phyloP scores from a whole-genome alignment of 1,140 invertebrate species.

The Plutomurus gul region DNA sequence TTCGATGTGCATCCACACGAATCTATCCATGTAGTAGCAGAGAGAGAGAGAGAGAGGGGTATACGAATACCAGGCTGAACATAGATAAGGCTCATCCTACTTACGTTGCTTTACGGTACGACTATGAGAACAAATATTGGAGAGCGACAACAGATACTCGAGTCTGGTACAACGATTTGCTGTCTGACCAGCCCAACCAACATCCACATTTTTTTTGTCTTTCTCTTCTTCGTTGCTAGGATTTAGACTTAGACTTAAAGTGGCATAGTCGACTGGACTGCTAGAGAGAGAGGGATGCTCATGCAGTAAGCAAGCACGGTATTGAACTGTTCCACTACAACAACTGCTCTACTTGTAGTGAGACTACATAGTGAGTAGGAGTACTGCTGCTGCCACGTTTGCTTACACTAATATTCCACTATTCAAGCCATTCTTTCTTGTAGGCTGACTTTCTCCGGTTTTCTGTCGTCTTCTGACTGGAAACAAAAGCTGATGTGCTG shows the following conservation, averaged over 20 bases:
- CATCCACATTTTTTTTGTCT: background rate
- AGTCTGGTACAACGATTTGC: background rate
- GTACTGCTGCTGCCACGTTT: background rate
- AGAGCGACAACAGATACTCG: too few relatives aligned
- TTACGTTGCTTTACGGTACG: too few relatives aligned
- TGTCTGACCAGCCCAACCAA: slow-evolving; percentile 8
- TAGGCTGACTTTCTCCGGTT: background rate
- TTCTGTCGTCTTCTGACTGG: slow-evolving; percentile 2
- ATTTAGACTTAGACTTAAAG: slow-evolving; percentile 21
- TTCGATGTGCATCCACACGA: background rate
- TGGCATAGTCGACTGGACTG: background rate
- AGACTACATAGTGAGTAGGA: background rate
- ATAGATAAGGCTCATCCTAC: too few relatives aligned
- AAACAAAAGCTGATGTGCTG: slow-evolving; percentile 20
- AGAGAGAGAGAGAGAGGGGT: too few relatives aligned
- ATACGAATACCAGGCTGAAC: too few relatives aligned
- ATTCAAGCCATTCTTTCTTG: background rate
- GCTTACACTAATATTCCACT: background rate
- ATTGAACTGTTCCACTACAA: too few relatives aligned
- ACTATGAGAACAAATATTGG: too few relatives aligned
- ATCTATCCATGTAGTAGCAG: too few relatives aligned
- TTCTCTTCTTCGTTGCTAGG: too few relatives aligned
- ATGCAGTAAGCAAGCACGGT: too few relatives aligned
- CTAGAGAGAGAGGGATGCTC: background rate
- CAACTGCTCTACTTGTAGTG: too few relatives aligned